A percentile compares a stretch with the other conserved stretches of the same genome.
Conservation (phyloP, 2,797 vertebrate genomes). For the Microchirus variegatus region DNA sequence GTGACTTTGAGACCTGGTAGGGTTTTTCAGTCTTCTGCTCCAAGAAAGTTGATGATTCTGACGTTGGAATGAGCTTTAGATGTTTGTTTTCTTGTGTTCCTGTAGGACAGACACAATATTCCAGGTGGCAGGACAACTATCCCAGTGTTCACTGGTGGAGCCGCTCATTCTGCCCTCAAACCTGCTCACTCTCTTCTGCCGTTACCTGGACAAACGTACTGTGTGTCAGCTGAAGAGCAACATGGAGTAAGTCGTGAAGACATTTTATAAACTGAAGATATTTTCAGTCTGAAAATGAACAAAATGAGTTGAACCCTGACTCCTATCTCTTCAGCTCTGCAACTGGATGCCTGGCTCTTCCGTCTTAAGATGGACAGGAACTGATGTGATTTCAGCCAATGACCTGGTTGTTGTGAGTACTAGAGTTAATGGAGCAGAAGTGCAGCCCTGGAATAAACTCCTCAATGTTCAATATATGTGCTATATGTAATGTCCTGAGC, state of each 20-base stretch:
- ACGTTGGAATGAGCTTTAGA: neutral
- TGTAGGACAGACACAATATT: slow-evolving; percentile 91
- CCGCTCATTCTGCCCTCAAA: slow-evolving; percentile 92
- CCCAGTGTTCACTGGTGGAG: slow-evolving; percentile 88
- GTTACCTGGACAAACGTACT: slow-evolving; percentile 92
- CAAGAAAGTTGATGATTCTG: neutral
- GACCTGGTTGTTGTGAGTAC: slow-evolving; percentile 35
- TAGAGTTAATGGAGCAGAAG: slow-evolving; percentile 23
- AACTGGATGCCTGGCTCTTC: slow-evolving; percentile 77
- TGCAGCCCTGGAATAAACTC: slow-evolving; percentile 4
- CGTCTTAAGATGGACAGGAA: slow-evolving; percentile 62
- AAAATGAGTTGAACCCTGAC: neutral
- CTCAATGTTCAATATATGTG: slow-evolving; percentile 27
- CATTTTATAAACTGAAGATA: neutral
- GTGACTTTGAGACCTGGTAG: slow-evolving; percentile 91
- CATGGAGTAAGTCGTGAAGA: slow-evolving; percentile 85
- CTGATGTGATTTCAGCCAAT: slow-evolving; percentile 22
- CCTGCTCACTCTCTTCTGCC: slow-evolving; percentile 93
- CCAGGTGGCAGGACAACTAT: slow-evolving; percentile 90
- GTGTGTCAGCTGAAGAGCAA: slow-evolving; percentile 90
- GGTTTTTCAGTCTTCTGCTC: neutral
- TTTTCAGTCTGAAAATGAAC: neutral
- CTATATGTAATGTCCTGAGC: slow-evolving; percentile 15
- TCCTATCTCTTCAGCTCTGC: slow-evolving; percentile 71
- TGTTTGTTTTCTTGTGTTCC: neutral